Base-by-base conservation (phyloP, 2,888 invertebrate genomes). In the Caenorhabditis sp. region DNA sequence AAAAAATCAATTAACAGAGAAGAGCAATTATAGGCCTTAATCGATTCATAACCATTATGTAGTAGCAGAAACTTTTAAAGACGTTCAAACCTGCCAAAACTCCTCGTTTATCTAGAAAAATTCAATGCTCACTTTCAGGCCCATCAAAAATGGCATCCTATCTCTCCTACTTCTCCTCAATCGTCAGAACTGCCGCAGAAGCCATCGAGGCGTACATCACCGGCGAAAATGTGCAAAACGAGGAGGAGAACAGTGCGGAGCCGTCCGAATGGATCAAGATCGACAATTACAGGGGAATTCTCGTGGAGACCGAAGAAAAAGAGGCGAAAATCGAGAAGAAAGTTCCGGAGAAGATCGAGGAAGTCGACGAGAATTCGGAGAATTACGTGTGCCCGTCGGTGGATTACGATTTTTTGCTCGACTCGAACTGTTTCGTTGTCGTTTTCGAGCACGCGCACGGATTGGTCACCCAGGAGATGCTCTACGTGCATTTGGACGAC, bases 331-430 rank as follows among this genome's bases (percentile, higher is more conserved):
- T 9, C 35, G 32, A 20, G 32, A 26, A 43, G 8, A n/a, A 22
- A 24, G 20, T 2, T 8, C 26, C 11, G 56, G 7, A n/a, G 45
- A 45, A 35, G 11, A 27, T 15, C 27, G 37, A 43, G 17, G 43
- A 27, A 41, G 56, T 26, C 2, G 50, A 48, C 9, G 50, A 50
- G 15, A 17, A 20, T 11, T 9, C 2, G 2, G 15, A 27, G 7
- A 50, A 32, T 20, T 50, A 32, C 32, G 50, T 32, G 30, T 50
- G 50, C 50, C 30, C 50, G n/a, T 17, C 20, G 1, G 63, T 45
- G 1, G 48, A 39, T 3, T 66, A 35, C 66, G 66, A 66, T 1
- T 30, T 56, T 0, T n/a, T 66, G 20, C 17, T n/a, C 0, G 53
- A 45, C 3, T n/a, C 39, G 27, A 37, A 20, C 4, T 22, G 27